A percentile compares a stretch with the other conserved stretches of the same genome.
Evolutionary conservation across 2,797 vertebrate genomes (phyloP).

Genomic region (Ctenosaura bakeri): DNA sequence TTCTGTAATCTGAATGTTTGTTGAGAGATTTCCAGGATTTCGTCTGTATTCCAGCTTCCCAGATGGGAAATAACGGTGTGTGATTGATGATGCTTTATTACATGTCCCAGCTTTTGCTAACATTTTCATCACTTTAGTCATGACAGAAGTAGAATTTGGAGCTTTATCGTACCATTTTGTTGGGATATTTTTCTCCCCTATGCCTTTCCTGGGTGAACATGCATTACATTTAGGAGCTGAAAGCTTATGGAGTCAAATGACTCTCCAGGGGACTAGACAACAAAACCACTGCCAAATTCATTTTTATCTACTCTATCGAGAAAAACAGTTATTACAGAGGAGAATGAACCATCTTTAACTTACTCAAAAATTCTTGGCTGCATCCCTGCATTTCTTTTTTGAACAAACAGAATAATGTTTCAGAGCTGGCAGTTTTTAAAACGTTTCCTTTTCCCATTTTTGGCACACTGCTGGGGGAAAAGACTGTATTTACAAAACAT

Average conservation of each 20-base stretch:
- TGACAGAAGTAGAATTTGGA: constrained; percentile 76
- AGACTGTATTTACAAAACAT: constrained; percentile 72
- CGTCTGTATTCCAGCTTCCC: constrained; percentile 59
- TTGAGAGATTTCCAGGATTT: constrained; percentile 63
- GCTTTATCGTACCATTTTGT: constrained; percentile 74
- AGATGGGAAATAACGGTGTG: constrained; percentile 71
- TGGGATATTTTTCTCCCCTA: constrained; percentile 49
- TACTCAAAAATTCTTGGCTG: constrained; percentile 75
- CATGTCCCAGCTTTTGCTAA: constrained; percentile 76
- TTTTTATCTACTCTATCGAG: constrained; percentile 75
- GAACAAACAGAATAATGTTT: constrained; percentile 81
- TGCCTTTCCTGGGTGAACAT: constrained; percentile 78
- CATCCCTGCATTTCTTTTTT: constrained; percentile 73
- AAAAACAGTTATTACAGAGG: constrained; percentile 73
- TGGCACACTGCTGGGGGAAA: constrained; percentile 69
- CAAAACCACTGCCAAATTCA: constrained; percentile 68
- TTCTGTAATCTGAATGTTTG: constrained; percentile 63
- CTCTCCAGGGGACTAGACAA: constrained; percentile 73
- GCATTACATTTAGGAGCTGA: constrained; percentile 75
- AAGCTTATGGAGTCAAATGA: constrained; percentile 76
- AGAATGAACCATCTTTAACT: constrained; percentile 77
- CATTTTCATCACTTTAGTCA: constrained; percentile 80
- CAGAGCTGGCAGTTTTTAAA: constrained; percentile 75
- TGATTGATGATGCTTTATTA: constrained; percentile 79
- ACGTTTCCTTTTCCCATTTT: constrained; percentile 67